Base-by-base conservation (phyloP, 2,797 vertebrate species). In the Dromococcyx pavoninus region DNA sequence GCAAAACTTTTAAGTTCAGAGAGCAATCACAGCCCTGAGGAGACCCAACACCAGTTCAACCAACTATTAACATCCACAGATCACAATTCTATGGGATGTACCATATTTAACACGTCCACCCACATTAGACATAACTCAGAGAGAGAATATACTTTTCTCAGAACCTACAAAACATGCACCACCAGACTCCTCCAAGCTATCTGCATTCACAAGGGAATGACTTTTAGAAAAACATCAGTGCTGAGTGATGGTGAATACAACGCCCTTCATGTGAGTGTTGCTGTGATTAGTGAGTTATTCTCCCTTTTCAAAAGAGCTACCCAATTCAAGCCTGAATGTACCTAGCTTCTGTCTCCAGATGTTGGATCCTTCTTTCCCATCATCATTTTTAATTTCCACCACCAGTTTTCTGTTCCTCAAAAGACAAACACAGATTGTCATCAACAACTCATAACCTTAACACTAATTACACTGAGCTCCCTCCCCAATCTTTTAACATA, bases 141-240 rank as follows among this genome's bases (percentile, higher is more conserved):
- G 11, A 75, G n/a, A 64, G 80, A 92, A 71, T 19, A 41, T n/a
- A 35, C 37, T 57, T 50, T 62, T 43, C 73, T 88, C 56, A 79
- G 53, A 57, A 64, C 64, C 89, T 30, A 39, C 22, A 10, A 21
- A 73, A 50, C 51, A 60, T 17, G 44, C 3, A 2, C 22, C 71
- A 85, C 13, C 32, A 58, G 30, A 58, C 18, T n/a, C 51, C 43
- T 72, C 51, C 35, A n/a, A 28, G 41, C 79, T 17, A 53, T 81
- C 74, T 28, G 3, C 13, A 39, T 33, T 78, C 44, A 53, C 66
- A 37, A 0, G 0, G 39, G 67, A 79, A 76, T 0, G 7, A 33
- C 64, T 86, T 67, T 7, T 19, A 82, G 78, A 43, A 62, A 82
- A 86, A 41, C 43, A 74, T 32, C 37, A 48, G 48, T 50, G 65